Evolutionary conservation across 1,140 invertebrate genomes (phyloP), one percentile per base, ranked within the genome.

Genomic region (Diachasmimorpha longicaudata): DNA sequence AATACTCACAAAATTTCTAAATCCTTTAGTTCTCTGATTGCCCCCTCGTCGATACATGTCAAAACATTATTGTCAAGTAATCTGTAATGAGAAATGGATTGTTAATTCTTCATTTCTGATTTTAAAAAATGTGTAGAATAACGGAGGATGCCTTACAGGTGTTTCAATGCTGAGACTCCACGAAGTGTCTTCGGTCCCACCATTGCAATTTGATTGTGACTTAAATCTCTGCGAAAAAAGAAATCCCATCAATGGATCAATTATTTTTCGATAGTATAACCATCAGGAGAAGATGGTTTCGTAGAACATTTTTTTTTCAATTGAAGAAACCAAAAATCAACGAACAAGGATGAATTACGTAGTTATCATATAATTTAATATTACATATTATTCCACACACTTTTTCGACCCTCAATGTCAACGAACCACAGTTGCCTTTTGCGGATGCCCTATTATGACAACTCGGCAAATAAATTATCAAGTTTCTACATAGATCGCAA

Each of bases 51-150:
- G 80, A 99, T 92, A 85, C 98, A 99, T 11, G 95, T 96, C 76
- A 99, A 90, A 81, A 95, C 93, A 88, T 99, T 99, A 85, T 97
- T 96, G 86, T 99, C 98, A 79, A 99, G 89, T 88, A 98, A 94
- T 80, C 95, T 96, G 89, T 21, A 90, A 80, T 70, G 23, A 5
- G 10, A 70, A 37, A 37, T 55, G 10, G 19, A 21, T 13, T 39
- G 14, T 46, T 14, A 4, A 44, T 37, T 25, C 5, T 70, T 58
- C 19, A 52, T 9, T 69, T 39, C 9, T 63, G 21, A 67, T 23
- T 67, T 8, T 69, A n/a, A 16, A 14, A 42, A 31, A 31, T 31
- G 6, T 11, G 23, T 14, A 16, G n/a, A 25, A 75, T 16, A 9
- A 13, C 19, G 9, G 39, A 13, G 48, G n/a, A 52, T 19, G 4